phyloP scores from a whole-genome alignment of 2,797 vertebrate genomes.

The Gymnothorax reevesii region DNA sequence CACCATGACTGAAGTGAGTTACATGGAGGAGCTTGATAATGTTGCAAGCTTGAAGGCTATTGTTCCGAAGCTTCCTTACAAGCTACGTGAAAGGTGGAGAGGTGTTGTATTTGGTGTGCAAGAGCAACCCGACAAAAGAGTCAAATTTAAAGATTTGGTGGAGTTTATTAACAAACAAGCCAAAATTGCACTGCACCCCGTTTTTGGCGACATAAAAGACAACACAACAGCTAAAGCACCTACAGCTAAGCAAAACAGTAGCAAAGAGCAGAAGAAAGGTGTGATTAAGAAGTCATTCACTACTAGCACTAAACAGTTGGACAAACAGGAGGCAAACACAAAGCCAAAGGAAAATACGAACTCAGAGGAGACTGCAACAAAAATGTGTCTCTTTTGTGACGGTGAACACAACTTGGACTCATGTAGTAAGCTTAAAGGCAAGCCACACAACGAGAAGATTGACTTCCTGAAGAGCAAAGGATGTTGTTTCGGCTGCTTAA shows the following conservation, averaged over 20 bases:
- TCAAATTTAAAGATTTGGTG: too few species aligned
- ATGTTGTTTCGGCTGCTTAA: constrained; percentile 39
- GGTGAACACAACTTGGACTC: constrained; percentile 29
- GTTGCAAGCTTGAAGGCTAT: too few species aligned
- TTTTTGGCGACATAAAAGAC: constrained; percentile 26
- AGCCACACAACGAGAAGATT: constrained; percentile 34
- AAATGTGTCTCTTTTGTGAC: not conserved
- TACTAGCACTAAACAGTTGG: not conserved
- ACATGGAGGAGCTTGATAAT: too few species aligned
- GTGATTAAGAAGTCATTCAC: constrained; percentile 17
- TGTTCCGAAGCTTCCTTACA: too few species aligned
- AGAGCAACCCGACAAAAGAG: too few species aligned
- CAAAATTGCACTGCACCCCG: too few species aligned
- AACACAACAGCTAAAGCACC: too few species aligned
- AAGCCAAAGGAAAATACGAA: not conserved
- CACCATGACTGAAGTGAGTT: constrained; percentile 19
- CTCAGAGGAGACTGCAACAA: not conserved
- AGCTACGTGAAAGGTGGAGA: too few species aligned
- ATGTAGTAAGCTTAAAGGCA: constrained; percentile 18
- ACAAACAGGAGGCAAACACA: not conserved
- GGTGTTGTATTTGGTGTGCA: too few species aligned
- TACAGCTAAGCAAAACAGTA: too few species aligned
- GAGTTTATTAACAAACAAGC: too few species aligned
- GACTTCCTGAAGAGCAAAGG: constrained; percentile 30
- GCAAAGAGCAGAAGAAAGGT: not conserved